phyloP scores from a whole-genome alignment of 1,140 invertebrate genomes.

The Carposina sasakii region DNA sequence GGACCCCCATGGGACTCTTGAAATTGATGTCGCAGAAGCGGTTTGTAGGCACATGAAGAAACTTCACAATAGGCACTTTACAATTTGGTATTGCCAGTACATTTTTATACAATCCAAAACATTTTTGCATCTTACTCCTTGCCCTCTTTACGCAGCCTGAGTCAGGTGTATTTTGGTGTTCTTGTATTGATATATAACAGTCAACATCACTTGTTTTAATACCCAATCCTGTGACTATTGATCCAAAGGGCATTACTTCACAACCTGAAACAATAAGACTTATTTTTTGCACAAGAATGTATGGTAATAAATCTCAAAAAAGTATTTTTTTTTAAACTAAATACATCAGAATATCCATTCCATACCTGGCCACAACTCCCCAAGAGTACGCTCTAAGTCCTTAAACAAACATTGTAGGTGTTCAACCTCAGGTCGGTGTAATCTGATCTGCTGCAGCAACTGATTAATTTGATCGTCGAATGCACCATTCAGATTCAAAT shows the following conservation, averaged over 20 bases:
- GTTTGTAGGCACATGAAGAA: conserved; percentile 69
- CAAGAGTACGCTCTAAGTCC: conserved; percentile 30
- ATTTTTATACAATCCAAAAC: conserved; percentile 68
- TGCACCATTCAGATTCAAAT: conserved; percentile 30
- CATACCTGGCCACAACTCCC: conserved; percentile 33
- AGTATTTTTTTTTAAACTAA: not conserved
- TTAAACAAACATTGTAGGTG: conserved; percentile 29
- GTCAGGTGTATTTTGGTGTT: conserved; percentile 5
- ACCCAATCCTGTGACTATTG: conserved; percentile 76
- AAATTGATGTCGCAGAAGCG: conserved; percentile 80
- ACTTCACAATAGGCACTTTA: conserved; percentile 81
- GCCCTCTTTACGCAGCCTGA: conserved; percentile 24
- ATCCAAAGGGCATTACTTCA: conserved; percentile 74
- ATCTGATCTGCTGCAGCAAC: conserved; percentile 28
- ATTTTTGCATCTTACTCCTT: conserved; percentile 36
- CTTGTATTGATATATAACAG: conserved; percentile 68
- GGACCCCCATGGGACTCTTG: conserved; percentile 74
- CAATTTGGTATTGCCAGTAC: conserved; percentile 74
- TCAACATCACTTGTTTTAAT: conserved; percentile 80
- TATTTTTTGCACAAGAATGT: not conserved
- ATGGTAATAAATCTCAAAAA: not conserved
- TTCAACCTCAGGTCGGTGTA: conserved; percentile 37
- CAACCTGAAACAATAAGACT: conserved; percentile 38
- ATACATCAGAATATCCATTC: not conserved
- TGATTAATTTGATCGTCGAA: conserved; percentile 37